phyloP scores from a whole-genome alignment of 2,888 invertebrate genomes.

The Polydrusus pterygomalis region DNA sequence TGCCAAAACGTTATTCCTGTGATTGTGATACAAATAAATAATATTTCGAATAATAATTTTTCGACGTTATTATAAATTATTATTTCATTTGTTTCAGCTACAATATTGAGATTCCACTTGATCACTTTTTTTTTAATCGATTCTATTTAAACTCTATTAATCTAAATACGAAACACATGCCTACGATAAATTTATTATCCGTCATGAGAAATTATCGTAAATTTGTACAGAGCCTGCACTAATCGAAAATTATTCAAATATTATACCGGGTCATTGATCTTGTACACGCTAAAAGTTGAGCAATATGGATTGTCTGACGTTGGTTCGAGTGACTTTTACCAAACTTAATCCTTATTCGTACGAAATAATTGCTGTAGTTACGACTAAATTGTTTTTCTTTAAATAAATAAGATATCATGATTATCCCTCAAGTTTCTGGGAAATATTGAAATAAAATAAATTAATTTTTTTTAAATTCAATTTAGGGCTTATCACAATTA shows the following conservation, averaged over 20 bases:
- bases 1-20: no score
- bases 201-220: slow-evolving; percentile 29
- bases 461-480: no score
- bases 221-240: slow-evolving; percentile 27
- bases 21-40: no score
- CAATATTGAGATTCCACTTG: not conserved
- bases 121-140: slow-evolving; percentile 3
- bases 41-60: no score
- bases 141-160: slow-evolving; percentile 21
- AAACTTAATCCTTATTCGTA: not conserved
- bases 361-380: no score
- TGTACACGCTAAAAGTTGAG: slow-evolving; percentile 14
- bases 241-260: slow-evolving; percentile 37
- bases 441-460: no score
- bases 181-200: slow-evolving; percentile 10
- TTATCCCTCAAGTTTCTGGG: no score
- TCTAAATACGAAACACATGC: slow-evolving; percentile 11
- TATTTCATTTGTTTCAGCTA: no score
- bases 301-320: slow-evolving; percentile 17
- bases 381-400: no score
- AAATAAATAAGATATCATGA: no score
- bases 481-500: no score
- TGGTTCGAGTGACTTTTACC: slow-evolving; percentile 7
- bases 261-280: slow-evolving; percentile 30
- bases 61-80: no score